Evolutionary conservation across 2,888 invertebrate species (phyloP).

Genomic region (Caenorhabditis becei): DNA sequence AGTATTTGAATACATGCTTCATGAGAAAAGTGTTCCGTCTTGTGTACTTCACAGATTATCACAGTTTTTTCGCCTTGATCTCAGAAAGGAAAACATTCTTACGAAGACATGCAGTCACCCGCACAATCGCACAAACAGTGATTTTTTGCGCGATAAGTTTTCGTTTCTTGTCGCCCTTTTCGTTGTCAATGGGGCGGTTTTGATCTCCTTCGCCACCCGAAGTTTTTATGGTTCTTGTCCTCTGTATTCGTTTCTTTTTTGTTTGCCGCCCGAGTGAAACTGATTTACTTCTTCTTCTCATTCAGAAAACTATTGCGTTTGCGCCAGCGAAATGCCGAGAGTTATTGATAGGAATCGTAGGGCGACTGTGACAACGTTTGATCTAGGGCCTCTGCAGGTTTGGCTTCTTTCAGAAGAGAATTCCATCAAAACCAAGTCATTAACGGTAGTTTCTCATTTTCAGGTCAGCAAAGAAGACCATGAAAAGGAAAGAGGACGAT

Average conservation of each 20-base stretch:
- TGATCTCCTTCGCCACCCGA: neutral
- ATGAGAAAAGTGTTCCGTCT: conserved; percentile 3
- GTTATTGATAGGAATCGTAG: conserved; percentile 61
- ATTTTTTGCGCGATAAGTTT: conserved; percentile 51
- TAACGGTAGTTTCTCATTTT: conserved; percentile 10
- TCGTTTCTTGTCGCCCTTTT: conserved; percentile 28
- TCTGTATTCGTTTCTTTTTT: neutral
- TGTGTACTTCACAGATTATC: conserved; percentile 52
- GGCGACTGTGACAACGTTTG: conserved; percentile 62
- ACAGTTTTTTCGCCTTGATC: conserved; percentile 32
- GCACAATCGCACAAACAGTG: conserved; percentile 29
- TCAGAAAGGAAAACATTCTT: conserved; percentile 50
- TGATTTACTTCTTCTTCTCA: conserved; percentile 1
- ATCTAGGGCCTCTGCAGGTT: conserved; percentile 48
- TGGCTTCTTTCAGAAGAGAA: neutral
- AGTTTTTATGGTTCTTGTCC: neutral
- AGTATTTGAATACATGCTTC: conserved; percentile 3
- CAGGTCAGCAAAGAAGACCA: conserved; percentile 79
- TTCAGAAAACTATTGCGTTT: conserved; percentile 7
- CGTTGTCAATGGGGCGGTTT: conserved; percentile 17
- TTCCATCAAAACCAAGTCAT: neutral
- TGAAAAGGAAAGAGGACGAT: conserved; percentile 77
- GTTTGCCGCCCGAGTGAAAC: conserved; percentile 4
- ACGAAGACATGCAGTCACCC: conserved; percentile 17
- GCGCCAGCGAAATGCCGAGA: conserved; percentile 45